Evolutionary conservation across 2,797 vertebrate genomes (phyloP).

Genomic region (Argentina silus): DNA sequence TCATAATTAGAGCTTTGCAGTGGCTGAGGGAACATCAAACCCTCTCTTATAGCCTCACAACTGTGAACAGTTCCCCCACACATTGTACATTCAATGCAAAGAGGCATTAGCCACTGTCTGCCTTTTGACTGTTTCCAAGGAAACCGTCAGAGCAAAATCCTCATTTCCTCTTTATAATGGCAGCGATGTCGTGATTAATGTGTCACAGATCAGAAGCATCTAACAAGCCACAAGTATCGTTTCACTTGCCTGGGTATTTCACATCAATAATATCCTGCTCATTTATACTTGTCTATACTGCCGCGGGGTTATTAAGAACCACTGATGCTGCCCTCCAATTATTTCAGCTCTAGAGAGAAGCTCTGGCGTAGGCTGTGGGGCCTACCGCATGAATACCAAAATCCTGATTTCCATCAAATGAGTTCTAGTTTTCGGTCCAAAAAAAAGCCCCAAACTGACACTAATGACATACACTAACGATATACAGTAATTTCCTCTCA

Average conservation of each 20-base stretch:
- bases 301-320: constrained; percentile 60
- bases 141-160: constrained; percentile 64
- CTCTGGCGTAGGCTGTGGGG: too few species aligned
- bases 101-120: constrained; percentile 53
- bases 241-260: constrained; percentile 59
- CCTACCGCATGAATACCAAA: constrained; percentile 28
- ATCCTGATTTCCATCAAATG: constrained; percentile 33
- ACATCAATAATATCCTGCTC: constrained; percentile 62
- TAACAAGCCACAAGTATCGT: constrained; percentile 56
- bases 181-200: constrained; percentile 70
- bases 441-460: too few species aligned
- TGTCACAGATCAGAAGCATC: constrained; percentile 70
- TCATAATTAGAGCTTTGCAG: constrained; percentile 22
- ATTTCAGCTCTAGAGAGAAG: constrained; percentile 25
- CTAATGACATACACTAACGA: neutral
- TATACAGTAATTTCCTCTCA: neutral
- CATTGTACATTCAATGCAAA: constrained; percentile 53
- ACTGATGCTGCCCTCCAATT: constrained; percentile 46
- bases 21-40: constrained; percentile 4
- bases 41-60: constrained; percentile 28
- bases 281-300: constrained; percentile 33
- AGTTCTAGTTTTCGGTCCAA: constrained; percentile 20
- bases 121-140: constrained; percentile 74
- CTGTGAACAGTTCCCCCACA: constrained; percentile 10
- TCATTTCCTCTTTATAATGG: constrained; percentile 65